Evolutionary conservation across 2,797 vertebrate genomes (phyloP).

Genomic region (Jordanella pulchra): DNA sequence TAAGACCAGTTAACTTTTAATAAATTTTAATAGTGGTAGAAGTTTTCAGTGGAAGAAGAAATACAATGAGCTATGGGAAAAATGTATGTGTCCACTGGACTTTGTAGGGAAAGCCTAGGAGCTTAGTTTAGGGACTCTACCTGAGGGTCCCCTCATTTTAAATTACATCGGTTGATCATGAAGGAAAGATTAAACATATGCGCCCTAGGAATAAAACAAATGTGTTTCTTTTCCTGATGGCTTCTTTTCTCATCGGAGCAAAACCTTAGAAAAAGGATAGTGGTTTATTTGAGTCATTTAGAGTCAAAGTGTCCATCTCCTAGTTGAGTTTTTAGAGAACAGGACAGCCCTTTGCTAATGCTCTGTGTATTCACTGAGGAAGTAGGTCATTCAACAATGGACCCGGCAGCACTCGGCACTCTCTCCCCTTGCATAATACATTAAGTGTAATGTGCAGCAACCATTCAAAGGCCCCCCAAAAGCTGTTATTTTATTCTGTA

Average conservation of each 20-base stretch:
- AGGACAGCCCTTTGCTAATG: conserved; percentile 82
- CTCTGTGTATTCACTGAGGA: conserved; percentile 84
- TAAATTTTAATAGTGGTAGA: conserved; percentile 18
- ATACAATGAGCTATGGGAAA: conserved; percentile 50
- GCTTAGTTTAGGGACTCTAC: conserved; percentile 60
- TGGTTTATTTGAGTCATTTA: conserved; percentile 81
- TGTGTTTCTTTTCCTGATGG: conserved; percentile 66
- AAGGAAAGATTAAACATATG: conserved; percentile 61
- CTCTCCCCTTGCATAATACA: conserved; percentile 96
- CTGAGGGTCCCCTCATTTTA: conserved; percentile 62
- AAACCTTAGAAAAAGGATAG: conserved; percentile 48
- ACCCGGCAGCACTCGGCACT: conserved; percentile 88
- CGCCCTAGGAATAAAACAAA: conserved; percentile 79
- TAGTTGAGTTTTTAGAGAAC: conserved; percentile 79
- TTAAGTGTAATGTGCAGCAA: conserved; percentile 94
- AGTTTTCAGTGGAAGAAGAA: conserved; percentile 32
- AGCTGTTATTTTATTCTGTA: conserved; percentile 96
- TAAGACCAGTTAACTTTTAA: conserved; percentile 33
- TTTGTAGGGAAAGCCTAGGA: conserved; percentile 59
- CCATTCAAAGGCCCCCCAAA: conserved; percentile 85
- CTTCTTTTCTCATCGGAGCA: conserved; percentile 76
- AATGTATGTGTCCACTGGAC: conserved; percentile 60
- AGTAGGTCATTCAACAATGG: conserved; percentile 99
- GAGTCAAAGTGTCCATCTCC: conserved; percentile 84
- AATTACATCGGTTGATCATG: conserved; percentile 61